Percentiles rank a stretch among this genome's conserved stretches.
Evolutionary conservation across 2,888 invertebrate species (phyloP).

Genomic region (Spialia ferax): DNA sequence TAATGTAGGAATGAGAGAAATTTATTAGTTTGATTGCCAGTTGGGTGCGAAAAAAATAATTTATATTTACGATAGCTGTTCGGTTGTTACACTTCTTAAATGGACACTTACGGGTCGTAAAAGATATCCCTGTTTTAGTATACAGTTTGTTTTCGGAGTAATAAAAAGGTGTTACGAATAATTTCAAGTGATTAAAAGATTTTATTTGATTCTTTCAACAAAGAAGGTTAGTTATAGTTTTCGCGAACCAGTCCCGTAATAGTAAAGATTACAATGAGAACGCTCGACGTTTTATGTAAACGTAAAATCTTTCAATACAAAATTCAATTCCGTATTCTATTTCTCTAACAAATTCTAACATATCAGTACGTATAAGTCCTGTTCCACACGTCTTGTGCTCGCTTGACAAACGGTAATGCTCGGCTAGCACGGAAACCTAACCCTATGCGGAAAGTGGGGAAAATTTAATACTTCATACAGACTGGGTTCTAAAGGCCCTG

Average conservation of each 20-base stretch:
- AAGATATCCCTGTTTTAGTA: conserved; percentile 1
- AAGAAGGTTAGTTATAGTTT: too few species aligned
- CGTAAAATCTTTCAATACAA: not conserved
- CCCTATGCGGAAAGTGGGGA: not conserved
- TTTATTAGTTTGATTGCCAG: conserved; percentile 32
- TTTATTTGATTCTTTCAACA: not conserved
- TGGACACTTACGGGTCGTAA: conserved; percentile 1
- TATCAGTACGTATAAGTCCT: conserved; percentile 30
- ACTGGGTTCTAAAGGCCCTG: too few species aligned
- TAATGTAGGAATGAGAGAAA: conserved; percentile 29
- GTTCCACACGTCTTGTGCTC: conserved; percentile 36
- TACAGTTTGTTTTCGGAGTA: not conserved
- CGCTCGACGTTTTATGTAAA: not conserved
- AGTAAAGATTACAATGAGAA: not conserved
- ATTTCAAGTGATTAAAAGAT: not conserved
- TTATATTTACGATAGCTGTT: conserved; percentile 13
- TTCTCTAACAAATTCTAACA: conserved; percentile 37
- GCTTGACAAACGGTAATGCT: conserved; percentile 58
- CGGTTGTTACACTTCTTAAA: conserved; percentile 12
- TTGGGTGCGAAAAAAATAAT: conserved; percentile 20
- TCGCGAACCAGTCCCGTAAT: too few species aligned
- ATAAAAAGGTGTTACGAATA: not conserved
- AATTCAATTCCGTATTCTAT: conserved; percentile 10
- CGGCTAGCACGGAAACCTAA: conserved; percentile 52
- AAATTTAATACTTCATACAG: too few species aligned